These are phyloP conservation scores for Carassius carassius DNA, from an alignment of 2,113 vertebrate species.

Conservation along the genomic window DNA sequence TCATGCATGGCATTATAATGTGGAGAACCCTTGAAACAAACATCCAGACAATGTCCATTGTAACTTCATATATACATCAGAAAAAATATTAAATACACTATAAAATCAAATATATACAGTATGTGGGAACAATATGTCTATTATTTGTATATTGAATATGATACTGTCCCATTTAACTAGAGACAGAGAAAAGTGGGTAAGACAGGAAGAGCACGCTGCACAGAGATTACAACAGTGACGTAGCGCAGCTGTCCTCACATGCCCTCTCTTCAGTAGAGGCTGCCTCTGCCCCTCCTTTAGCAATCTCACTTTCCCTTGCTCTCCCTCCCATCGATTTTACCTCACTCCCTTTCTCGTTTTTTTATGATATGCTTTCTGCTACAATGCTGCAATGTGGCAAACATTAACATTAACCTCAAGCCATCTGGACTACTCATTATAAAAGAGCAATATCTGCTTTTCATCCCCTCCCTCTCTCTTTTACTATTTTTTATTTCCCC, in stretches of 20 bases:
- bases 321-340: slow-evolving; percentile 30
- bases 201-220: slow-evolving; percentile 32
- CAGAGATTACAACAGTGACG: slow-evolving; percentile 46
- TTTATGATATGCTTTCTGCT: slow-evolving; percentile 54
- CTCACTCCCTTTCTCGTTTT: slow-evolving; percentile 38
- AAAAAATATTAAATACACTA: neutral
- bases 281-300: slow-evolving; percentile 22
- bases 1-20: neutral
- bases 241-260: slow-evolving; percentile 58
- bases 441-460: slow-evolving; percentile 51
- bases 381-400: slow-evolving; percentile 64
- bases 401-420: slow-evolving; percentile 62
- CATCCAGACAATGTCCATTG: neutral
- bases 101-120: slow-evolving; percentile 3
- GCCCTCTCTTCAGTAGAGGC: slow-evolving; percentile 48
- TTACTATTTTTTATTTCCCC: neutral
- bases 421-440: slow-evolving; percentile 60
- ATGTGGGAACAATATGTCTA: neutral
- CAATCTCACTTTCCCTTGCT: slow-evolving; percentile 24
- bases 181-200: slow-evolving; percentile 33
- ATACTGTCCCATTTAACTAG: slow-evolving; percentile 5
- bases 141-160: neutral
- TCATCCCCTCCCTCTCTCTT: slow-evolving; percentile 29
- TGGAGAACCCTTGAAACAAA: neutral
- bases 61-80: neutral